A percentile compares a stretch with the other conserved stretches of the same genome.
These are phyloP conservation scores for Halisarca cf. caerulea DNA, from an alignment of 37 sponge, comb jelly and placozoan genomes.

Conservation along the genomic window DNA sequence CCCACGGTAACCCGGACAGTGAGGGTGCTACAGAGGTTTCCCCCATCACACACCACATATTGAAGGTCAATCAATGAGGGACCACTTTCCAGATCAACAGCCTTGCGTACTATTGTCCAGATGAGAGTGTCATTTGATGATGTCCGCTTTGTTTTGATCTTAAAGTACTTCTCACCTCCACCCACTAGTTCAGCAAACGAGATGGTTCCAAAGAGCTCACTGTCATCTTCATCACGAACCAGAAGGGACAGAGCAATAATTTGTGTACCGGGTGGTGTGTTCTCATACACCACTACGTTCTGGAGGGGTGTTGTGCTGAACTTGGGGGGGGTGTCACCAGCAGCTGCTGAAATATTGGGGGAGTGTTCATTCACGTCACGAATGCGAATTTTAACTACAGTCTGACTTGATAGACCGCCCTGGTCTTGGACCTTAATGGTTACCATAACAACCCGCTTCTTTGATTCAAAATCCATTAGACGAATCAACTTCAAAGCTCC, in stretches of 20 bases:
- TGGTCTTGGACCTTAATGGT: neutral
- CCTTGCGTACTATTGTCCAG: neutral
- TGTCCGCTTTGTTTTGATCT: neutral
- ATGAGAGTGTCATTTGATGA: neutral
- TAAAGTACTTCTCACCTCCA: neutral
- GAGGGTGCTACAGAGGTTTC: neutral
- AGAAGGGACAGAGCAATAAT: neutral
- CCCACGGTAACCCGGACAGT: slow-evolving; percentile 43
- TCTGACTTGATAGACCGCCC: neutral
- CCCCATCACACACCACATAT: neutral
- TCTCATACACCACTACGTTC: slow-evolving; percentile 12
- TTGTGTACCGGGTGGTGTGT: neutral
- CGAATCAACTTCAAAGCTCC: neutral
- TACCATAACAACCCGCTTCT: neutral
- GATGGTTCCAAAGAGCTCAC: neutral
- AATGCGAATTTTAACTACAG: slow-evolving; percentile 25
- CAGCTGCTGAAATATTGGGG: slow-evolving; percentile 26
- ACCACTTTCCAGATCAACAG: neutral
- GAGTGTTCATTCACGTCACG: slow-evolving; percentile 53
- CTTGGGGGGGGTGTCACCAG: neutral
- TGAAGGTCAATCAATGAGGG: neutral
- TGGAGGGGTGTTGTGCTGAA: neutral
- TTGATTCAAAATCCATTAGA: slow-evolving; percentile 11
- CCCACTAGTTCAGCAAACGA: neutral
- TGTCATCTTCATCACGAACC: neutral